A percentile compares a stretch with the other conserved stretches of the same genome.
Evolutionary conservation across 2,888 invertebrate species (phyloP).

Genomic region (Leucophenga maculata): DNA sequence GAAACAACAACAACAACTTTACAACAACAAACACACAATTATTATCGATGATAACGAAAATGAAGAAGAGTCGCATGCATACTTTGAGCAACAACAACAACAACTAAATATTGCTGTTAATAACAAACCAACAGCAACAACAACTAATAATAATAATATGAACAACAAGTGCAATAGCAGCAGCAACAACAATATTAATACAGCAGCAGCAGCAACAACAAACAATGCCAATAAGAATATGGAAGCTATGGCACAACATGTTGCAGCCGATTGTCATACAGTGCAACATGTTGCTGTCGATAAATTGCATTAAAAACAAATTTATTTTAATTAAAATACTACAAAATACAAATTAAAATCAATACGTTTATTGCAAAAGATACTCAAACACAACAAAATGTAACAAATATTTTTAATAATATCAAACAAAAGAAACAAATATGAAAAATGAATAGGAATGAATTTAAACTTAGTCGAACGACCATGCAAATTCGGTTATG

Average conservation of each 20-base stretch:
- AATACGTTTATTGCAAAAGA: slow-evolving; percentile 39
- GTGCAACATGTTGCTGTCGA: slow-evolving; percentile 26
- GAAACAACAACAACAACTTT: slow-evolving; percentile 38
- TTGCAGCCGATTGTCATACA: slow-evolving; percentile 20
- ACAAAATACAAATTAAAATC: too few relatives aligned
- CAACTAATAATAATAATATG: slow-evolving; percentile 46
- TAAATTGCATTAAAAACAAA: slow-evolving; percentile 11
- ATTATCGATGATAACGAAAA: slow-evolving; percentile 52
- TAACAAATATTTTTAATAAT: slow-evolving; percentile 16
- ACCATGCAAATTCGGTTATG: slow-evolving; percentile 60
- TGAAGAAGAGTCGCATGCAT: slow-evolving; percentile 15
- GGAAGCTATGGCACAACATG: slow-evolving; percentile 47
- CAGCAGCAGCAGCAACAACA: slow-evolving; percentile 39
- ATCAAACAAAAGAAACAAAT: slow-evolving; percentile 28
- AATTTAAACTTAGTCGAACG: slow-evolving; percentile 39
- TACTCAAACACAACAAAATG: slow-evolving; percentile 35
- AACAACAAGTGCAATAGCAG: slow-evolving; percentile 29
- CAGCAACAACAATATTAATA: slow-evolving; percentile 27
- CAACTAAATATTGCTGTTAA: slow-evolving; percentile 36
- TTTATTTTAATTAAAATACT: slow-evolving; percentile 20
- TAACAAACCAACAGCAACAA: slow-evolving; percentile 23
- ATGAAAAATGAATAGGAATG: slow-evolving; percentile 43
- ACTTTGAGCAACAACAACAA: slow-evolving; percentile 17
- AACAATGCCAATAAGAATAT: slow-evolving; percentile 55
- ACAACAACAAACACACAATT: slow-evolving; percentile 47